A percentile compares a stretch with the other conserved stretches of the same genome.
phyloP scores from a whole-genome alignment of 1,140 invertebrate species.

The Aphaenogaster floridana region DNA sequence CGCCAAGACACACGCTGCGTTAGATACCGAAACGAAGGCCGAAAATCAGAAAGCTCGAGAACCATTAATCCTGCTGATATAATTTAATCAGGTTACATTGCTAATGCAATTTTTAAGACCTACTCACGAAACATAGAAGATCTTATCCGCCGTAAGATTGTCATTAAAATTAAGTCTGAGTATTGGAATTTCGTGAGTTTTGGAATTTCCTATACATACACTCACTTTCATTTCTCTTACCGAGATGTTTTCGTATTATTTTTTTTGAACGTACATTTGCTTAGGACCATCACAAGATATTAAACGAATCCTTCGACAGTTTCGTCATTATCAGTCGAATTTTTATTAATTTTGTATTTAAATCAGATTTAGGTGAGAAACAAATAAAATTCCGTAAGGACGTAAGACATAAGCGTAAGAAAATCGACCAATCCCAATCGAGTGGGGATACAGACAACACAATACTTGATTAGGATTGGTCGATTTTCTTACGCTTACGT shows the following conservation, averaged over 20 bases:
- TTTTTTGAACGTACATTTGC: neutral
- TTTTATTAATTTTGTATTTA: no score
- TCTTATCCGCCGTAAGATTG: neutral
- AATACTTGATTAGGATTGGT: no score
- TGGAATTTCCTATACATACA: neutral
- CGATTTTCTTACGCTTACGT: no score
- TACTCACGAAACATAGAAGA: neutral
- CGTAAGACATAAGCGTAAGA: no score
- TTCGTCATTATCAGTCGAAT: no score
- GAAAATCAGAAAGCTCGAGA: constrained; percentile 48
- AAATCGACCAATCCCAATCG: no score
- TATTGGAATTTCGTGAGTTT: neutral
- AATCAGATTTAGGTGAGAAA: no score
- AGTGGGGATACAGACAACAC: no score
- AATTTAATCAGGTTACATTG: constrained; percentile 32
- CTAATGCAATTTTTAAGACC: constrained; percentile 32
- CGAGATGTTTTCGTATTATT: neutral
- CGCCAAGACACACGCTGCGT: constrained; percentile 54
- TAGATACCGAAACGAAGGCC: constrained; percentile 38
- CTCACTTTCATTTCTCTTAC: neutral
- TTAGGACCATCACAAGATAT: neutral
- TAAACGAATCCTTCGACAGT: no score
- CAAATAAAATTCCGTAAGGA: no score
- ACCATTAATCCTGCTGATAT: constrained; percentile 38
- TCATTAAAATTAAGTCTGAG: constrained; percentile 17